Evolutionary conservation across 2,797 vertebrate genomes (phyloP).

Genomic region (Cirrhinus molitorella): DNA sequence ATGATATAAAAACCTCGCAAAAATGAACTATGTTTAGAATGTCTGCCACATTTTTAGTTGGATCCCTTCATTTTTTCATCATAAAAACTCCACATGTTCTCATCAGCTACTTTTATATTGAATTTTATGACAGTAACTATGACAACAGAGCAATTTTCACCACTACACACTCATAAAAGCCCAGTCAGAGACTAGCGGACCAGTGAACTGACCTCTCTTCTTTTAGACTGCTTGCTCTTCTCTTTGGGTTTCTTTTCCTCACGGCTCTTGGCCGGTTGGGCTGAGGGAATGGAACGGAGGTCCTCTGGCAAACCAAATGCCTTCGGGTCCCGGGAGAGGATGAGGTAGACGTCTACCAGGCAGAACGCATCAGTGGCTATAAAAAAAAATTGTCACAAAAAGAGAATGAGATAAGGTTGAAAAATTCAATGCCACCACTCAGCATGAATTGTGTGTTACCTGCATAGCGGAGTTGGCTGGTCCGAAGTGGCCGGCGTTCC

Average conservation of each 20-base stretch:
- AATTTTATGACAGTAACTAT: slow-evolving; percentile 38
- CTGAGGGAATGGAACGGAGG: slow-evolving; percentile 65
- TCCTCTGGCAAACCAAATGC: slow-evolving; percentile 76
- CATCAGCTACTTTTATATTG: slow-evolving; percentile 37
- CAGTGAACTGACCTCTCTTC: slow-evolving; percentile 59
- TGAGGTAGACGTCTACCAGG: slow-evolving; percentile 84
- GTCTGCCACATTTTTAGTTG: neutral
- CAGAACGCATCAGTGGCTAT: slow-evolving; percentile 87
- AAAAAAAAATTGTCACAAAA: slow-evolving; percentile 36
- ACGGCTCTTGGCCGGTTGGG: slow-evolving; percentile 34
- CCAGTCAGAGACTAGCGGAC: slow-evolving; percentile 45
- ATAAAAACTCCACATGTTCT: slow-evolving; percentile 4
- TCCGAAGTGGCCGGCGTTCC: slow-evolving; percentile 86
- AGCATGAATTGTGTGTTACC: slow-evolving; percentile 70
- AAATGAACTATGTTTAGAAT: neutral
- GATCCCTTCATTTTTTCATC: neutral
- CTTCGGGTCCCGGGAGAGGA: slow-evolving; percentile 74
- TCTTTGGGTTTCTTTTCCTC: slow-evolving; percentile 66
- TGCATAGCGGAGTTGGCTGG: slow-evolving; percentile 87
- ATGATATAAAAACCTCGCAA: neutral
- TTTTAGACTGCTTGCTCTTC: slow-evolving; percentile 60
- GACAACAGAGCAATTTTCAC: slow-evolving; percentile 29
- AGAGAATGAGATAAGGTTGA: neutral
- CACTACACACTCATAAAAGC: slow-evolving; percentile 22
- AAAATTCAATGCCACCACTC: neutral